These are phyloP conservation scores for Armadillidium nasatum DNA, from an alignment of 1,140 invertebrate genomes.

Conservation along the genomic window DNA sequence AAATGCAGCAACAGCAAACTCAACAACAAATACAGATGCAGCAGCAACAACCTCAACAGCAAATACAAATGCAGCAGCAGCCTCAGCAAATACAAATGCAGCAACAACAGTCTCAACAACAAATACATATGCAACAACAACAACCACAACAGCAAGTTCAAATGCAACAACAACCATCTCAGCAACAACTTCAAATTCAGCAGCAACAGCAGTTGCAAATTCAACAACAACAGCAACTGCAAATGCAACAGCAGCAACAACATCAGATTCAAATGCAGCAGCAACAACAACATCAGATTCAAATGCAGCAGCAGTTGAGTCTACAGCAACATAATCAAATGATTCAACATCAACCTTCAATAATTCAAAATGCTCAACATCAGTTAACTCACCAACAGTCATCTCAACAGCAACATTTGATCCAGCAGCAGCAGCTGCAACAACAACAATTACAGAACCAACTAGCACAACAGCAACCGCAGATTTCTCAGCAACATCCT, in stretches of 20 bases:
- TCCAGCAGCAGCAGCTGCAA: conserved; percentile 27
- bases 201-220: conserved; percentile 32
- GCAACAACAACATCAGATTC: conserved; percentile 33
- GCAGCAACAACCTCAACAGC: conserved; percentile 36
- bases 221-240: conserved; percentile 31
- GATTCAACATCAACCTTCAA: conserved; percentile 30
- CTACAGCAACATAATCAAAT: conserved; percentile 41
- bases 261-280: conserved; percentile 29
- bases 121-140: conserved; percentile 31
- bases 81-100: conserved; percentile 30
- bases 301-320: conserved; percentile 45
- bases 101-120: conserved; percentile 32
- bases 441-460: conserved; percentile 31
- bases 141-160: conserved; percentile 26
- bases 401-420: conserved; percentile 50
- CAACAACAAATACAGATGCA: conserved; percentile 31
- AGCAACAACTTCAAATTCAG: conserved; percentile 26
- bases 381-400: conserved; percentile 32
- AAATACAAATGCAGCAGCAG: conserved; percentile 27
- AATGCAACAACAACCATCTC: conserved; percentile 22
- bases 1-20: conserved; percentile 31
- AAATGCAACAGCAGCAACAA: conserved; percentile 32
- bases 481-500: conserved; percentile 29
- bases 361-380: conserved; percentile 25
- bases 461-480: conserved; percentile 18